Conservation (phyloP, 2,888 invertebrate species). For the Papilio demoleus region DNA sequence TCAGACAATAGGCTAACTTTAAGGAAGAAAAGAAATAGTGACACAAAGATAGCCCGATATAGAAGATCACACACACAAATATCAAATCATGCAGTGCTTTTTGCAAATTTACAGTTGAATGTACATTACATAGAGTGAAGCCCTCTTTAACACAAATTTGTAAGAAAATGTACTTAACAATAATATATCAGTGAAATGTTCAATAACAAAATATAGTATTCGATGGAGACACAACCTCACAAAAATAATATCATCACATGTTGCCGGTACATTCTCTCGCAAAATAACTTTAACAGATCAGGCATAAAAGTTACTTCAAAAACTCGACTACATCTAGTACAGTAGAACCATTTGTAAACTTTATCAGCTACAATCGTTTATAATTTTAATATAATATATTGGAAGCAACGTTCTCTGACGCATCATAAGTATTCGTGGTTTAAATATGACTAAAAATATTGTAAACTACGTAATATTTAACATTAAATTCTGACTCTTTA, state of each 20-base stretch:
- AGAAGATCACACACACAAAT: conserved; percentile 44
- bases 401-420: conserved; percentile 78
- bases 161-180: conserved; percentile 41
- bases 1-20: neutral
- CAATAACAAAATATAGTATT: conserved; percentile 57
- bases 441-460: conserved; percentile 71
- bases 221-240: conserved; percentile 62
- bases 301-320: conserved; percentile 40
- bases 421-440: conserved; percentile 75
- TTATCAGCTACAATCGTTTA: conserved; percentile 57
- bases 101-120: conserved; percentile 28
- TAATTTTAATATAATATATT: conserved; percentile 59
- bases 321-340: conserved; percentile 55
- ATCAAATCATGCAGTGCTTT: conserved; percentile 37
- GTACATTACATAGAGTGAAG: conserved; percentile 38
- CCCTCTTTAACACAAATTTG: conserved; percentile 11
- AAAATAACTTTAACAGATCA: conserved; percentile 15
- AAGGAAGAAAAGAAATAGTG: neutral
- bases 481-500: conserved; percentile 65
- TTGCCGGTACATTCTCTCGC: conserved; percentile 17
- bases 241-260: conserved; percentile 22
- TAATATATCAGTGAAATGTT: conserved; percentile 46
- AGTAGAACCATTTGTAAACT: conserved; percentile 48
- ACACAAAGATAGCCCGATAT: conserved; percentile 10
- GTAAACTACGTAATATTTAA: conserved; percentile 74